Evolutionary conservation across 2,797 vertebrate species (phyloP), one percentile per base, ranked within the genome.

Genomic region (Tamandua tetradactyla): DNA sequence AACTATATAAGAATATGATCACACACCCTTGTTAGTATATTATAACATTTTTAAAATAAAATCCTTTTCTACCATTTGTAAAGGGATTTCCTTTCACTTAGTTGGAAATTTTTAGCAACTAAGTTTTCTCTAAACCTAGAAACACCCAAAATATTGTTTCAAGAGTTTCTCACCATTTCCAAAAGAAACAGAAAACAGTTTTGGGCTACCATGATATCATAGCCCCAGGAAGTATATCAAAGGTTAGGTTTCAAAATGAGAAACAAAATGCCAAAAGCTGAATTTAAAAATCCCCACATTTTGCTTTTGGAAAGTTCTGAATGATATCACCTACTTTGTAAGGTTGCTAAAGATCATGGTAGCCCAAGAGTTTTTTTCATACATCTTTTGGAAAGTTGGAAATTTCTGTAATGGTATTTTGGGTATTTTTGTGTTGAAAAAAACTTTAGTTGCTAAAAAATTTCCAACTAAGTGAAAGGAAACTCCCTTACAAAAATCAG

Each of bases 401-500:
- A 71, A 15, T 32, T 78, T 59, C 90, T 44, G 2, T 79, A 80
- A 79, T 57, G 40, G 59, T 64, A 82, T 59, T 91, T 91, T 69
- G 22, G 23, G 30, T 85, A 23, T 64, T 94, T 79, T 44, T 96
- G 20, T 82, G 25, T 66, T 91, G 32, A 80, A 32, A 83, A 86
- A 93, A 93, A 64, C 3, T 49, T 79, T 82, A 27, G n/a, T 71
- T 89, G 22, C 30, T 95, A 30, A 82, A n/a, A 91, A 93, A 89
- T 37, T 18, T 81, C 35, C 40, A 91, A 72, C 47, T 61, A 91
- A 57, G n/a, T 74, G 8, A 59, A 68, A 66, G 20, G 2, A 88
- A 61, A 25, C 93, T 75, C 55, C 10, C 42, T 94, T 75, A 87
- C 10, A 71, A 83, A 93, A 88, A 69, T 15, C 42, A 61, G 7